Conservation (phyloP, 2,113 vertebrate genomes). For the Gymnobelideus leadbeateri region DNA sequence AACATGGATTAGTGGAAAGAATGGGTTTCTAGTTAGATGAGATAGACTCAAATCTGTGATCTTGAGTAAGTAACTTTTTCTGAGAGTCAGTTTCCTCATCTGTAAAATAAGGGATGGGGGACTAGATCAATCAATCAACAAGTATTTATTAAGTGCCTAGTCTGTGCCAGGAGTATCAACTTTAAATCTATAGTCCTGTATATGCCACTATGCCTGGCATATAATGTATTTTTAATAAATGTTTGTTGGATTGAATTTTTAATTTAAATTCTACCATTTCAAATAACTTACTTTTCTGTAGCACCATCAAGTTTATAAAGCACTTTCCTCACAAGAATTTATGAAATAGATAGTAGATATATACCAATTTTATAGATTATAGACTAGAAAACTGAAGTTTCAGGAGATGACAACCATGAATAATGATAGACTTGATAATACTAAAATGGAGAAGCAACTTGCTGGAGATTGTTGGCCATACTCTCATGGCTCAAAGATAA, state of each 20-base stretch:
- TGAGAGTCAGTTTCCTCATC: not conserved
- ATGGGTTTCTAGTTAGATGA: not conserved
- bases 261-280: not conserved
- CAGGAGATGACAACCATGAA: not conserved
- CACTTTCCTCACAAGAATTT: not conserved
- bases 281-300: not conserved
- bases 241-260: not conserved
- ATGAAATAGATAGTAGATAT: not conserved
- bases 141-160: not conserved
- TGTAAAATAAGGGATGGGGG: not conserved
- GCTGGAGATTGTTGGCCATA: not conserved
- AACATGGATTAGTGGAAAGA: not conserved
- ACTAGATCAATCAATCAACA: not conserved
- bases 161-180: not conserved
- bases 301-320: not conserved
- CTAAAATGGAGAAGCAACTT: not conserved
- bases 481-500: not conserved
- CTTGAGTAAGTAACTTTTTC: not conserved
- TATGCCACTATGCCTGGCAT: no score
- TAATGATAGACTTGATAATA: not conserved
- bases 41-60: not conserved
- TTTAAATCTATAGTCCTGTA: not conserved
- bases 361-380: not conserved
- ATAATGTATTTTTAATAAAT: no score
- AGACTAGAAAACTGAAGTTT: not conserved